Base-by-base conservation (phyloP, 2,888 invertebrate genomes). In the Hermodice carunculata region DNA sequence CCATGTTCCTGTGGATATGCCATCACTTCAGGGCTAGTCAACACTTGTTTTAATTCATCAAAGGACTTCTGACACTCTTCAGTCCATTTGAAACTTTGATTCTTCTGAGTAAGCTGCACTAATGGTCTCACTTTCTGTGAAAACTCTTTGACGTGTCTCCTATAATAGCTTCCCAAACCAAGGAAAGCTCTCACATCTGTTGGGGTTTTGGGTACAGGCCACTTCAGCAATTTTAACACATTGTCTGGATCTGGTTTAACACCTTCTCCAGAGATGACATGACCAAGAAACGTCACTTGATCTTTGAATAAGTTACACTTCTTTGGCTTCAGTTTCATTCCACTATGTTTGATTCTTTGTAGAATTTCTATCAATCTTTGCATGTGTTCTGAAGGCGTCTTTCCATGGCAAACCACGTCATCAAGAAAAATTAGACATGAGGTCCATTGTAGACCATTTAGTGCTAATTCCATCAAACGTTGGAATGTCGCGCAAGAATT, bases 81-180 rank as follows among this genome's bases (percentile, higher is more conserved):
- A 28, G 37, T 24, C 42, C 40, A 56, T 6, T 4, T 14, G 56
- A 42, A 56, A 6, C 61, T 51, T 14, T 32, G 22, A 49, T 64
- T 49, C 42, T 72, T 59, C 87, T 96, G 96, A 17, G 83, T 74
- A 11, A 69, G 60, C 31, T 73, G 40, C 19, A 51, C 42, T 19
- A 76, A 37, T 0, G 71, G 71, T 14, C 40, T 24, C 0, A 70
- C 70, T 11, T 64, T 44, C 2, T 40, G 29, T 6, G 73, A 28
- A 56, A 72, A 69, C 11, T 64, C 48, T 14, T 49, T 34, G 5
- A 76, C 61, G 34, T 70, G 75, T 32, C 65, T 62, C 2, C 71
- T 61, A 24, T 74, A 77, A 48, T 70, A 77, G 19, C 67, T 66
- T 26, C 37, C 34, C 4, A 70, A 54, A 0, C 76, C 76, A 1